phyloP scores from a whole-genome alignment of 2,888 invertebrate species.

The Anticlea derivata region DNA sequence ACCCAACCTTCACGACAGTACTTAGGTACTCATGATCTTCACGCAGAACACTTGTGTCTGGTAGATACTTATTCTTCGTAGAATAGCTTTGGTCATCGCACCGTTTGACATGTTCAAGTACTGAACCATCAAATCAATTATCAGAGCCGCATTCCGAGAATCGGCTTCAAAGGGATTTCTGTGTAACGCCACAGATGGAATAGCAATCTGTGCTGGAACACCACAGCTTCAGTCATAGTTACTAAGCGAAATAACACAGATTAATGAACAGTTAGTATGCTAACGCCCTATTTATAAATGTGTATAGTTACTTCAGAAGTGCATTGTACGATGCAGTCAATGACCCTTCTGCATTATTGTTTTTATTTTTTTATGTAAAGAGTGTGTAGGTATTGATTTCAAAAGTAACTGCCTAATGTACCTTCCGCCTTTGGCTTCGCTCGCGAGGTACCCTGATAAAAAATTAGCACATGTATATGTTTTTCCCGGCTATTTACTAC shows the following conservation, averaged over 20 bases:
- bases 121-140: constrained; percentile 22
- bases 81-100: no score
- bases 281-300: constrained; percentile 27
- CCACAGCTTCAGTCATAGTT: constrained; percentile 11
- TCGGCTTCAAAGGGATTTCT: constrained; percentile 41
- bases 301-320: constrained; percentile 30
- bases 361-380: constrained; percentile 21
- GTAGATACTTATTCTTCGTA: no score
- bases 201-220: constrained; percentile 12
- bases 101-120: background rate
- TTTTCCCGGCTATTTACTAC: no score
- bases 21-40: no score
- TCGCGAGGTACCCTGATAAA: no score
- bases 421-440: no score
- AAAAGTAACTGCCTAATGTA: no score
- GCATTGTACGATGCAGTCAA: constrained; percentile 38
- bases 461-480: no score
- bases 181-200: constrained; percentile 14
- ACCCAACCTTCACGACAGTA: no score
- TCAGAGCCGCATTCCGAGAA: constrained; percentile 38
- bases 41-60: no score
- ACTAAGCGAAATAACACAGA: constrained; percentile 6
- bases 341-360: constrained; percentile 33
- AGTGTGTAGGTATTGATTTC: no score
- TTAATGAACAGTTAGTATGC: constrained; percentile 14